Conservation (phyloP, 2,888 invertebrate genomes). For the Hypolimnas misippus region DNA sequence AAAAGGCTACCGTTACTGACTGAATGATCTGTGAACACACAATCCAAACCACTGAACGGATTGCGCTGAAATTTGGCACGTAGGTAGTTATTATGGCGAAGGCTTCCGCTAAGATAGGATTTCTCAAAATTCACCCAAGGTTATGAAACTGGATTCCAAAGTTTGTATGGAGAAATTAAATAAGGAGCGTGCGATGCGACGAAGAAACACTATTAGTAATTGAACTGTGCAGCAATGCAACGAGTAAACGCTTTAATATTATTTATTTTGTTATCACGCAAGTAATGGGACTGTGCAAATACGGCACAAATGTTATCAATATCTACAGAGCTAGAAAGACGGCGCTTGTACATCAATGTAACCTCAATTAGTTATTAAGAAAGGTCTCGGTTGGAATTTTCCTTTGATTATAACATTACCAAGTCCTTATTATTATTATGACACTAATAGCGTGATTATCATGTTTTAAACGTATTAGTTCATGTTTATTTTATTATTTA, state of each 20-base stretch:
- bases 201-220: background rate
- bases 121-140: no score
- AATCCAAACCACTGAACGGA: no score
- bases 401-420: slow-evolving; percentile 55
- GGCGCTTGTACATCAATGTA: slow-evolving; percentile 78
- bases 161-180: no score
- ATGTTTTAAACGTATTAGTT: background rate
- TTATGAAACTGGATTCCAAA: no score
- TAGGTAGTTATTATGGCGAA: no score
- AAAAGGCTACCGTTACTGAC: no score
- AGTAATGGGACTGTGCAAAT: slow-evolving; percentile 59
- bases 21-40: no score
- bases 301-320: slow-evolving; percentile 65
- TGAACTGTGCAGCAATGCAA: background rate
- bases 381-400: slow-evolving; percentile 76
- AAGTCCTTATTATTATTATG: slow-evolving; percentile 13
- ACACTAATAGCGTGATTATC: background rate
- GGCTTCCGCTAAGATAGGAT: no score
- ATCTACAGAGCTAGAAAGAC: slow-evolving; percentile 55
- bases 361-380: slow-evolving; percentile 79
- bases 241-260: slow-evolving; percentile 18
- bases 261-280: slow-evolving; percentile 26
- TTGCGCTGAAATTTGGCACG: no score
- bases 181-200: no score
- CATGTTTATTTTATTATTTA: no score